Conservation (phyloP, 2,888 invertebrate species). For the Thecophora atra region DNA sequence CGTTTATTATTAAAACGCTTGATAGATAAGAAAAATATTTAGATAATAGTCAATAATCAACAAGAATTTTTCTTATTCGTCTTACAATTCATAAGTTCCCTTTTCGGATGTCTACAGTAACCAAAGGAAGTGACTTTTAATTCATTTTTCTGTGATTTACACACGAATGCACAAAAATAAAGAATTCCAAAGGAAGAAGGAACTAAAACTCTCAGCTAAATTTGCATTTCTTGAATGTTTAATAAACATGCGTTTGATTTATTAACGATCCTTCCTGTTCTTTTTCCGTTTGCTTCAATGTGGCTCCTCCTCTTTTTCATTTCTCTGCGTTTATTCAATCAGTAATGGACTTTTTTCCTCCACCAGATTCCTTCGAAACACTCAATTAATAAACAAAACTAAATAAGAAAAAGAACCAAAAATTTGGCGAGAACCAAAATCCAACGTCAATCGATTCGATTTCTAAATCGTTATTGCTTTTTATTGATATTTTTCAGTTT, state of each 20-base stretch:
- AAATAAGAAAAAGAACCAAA: too few relatives aligned
- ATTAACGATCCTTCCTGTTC: neutral
- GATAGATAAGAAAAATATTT: too few relatives aligned
- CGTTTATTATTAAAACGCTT: too few relatives aligned
- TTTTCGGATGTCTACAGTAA: too few relatives aligned
- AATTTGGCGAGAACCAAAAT: too few relatives aligned
- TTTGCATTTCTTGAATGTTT: neutral
- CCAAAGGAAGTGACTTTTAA: neutral
- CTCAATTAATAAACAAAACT: too few relatives aligned
- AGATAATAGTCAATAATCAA: too few relatives aligned
- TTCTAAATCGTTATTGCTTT: neutral
- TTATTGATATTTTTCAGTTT: neutral
- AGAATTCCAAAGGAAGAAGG: neutral
- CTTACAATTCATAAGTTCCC: too few relatives aligned
- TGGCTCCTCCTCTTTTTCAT: neutral
- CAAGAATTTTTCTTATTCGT: too few relatives aligned
- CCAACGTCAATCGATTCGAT: neutral
- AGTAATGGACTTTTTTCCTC: neutral
- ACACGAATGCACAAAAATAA: neutral
- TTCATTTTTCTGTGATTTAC: neutral
- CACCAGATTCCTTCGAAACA: neutral
- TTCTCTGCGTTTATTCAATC: neutral
- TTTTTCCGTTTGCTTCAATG: neutral
- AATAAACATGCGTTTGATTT: slow-evolving; percentile 6
- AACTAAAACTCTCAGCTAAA: too few relatives aligned